Percentiles rank a stretch among this genome's conserved stretches.
Conservation (phyloP, 2,113 vertebrate species). For the Columba livia region DNA sequence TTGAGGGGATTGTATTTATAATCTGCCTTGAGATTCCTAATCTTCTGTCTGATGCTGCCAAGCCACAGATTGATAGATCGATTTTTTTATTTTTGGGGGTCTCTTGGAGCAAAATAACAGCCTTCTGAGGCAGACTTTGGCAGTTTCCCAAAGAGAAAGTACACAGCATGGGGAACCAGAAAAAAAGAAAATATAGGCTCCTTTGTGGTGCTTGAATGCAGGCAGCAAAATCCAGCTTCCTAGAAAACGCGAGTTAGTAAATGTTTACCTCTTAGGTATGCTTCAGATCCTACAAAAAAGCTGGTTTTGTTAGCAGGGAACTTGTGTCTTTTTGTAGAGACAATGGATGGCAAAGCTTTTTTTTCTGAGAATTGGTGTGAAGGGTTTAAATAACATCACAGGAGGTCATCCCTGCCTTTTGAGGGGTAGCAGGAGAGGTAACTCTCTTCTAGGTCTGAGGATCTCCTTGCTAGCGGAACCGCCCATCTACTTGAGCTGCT, state of each 20-base stretch:
- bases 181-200: not conserved
- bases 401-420: not conserved
- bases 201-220: not conserved
- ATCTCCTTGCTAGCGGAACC: not conserved
- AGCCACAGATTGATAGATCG: conserved; percentile 67
- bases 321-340: not conserved
- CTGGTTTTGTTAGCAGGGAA: not conserved
- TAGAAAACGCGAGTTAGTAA: not conserved
- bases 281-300: not conserved
- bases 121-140: conserved; percentile 58
- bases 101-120: conserved; percentile 71
- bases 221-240: not conserved
- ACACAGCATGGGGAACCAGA: not conserved
- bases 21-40: conserved; percentile 68
- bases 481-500: not conserved
- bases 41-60: conserved; percentile 51
- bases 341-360: rapidly evolving
- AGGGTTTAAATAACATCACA: not conserved
- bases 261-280: not conserved
- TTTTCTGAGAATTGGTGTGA: not conserved
- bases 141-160: conserved; percentile 49
- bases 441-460: not conserved
- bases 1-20: conserved; percentile 72
- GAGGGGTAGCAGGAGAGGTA: not conserved
- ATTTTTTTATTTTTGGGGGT: conserved; percentile 47